phyloP scores from a whole-genome alignment of 2,113 vertebrate species.

The Lophochroa leadbeateri region DNA sequence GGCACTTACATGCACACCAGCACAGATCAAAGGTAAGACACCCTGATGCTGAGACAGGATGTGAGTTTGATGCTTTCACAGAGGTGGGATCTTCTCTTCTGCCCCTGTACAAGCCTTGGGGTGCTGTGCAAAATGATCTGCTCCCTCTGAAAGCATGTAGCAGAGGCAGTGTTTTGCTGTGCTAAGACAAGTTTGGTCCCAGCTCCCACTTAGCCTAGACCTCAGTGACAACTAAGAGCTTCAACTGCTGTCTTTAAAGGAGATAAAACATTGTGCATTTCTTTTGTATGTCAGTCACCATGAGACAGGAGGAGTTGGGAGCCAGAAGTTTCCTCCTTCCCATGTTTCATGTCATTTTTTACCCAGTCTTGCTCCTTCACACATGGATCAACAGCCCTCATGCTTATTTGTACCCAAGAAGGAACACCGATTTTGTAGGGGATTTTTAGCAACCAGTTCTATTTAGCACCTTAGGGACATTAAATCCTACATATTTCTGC shows the following conservation, averaged over 20 bases:
- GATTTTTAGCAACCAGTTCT: background rate
- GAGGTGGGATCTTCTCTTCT: background rate
- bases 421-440: accelerated
- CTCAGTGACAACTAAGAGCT: background rate
- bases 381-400: background rate
- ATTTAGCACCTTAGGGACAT: background rate
- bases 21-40: accelerated
- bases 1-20: accelerated
- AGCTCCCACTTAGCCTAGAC: background rate
- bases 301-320: background rate
- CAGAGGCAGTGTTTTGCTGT: background rate
- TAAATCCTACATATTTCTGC: background rate
- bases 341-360: background rate
- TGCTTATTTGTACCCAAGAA: background rate
- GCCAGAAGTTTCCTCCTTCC: background rate
- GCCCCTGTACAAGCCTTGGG: background rate
- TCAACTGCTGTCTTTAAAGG: background rate
- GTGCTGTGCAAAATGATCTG: background rate
- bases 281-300: background rate
- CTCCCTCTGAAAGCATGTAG: background rate
- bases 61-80: background rate
- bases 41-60: accelerated
- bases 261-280: background rate
- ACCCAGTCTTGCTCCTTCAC: background rate
- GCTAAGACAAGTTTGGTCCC: background rate